Conservation (phyloP, 2,888 invertebrate genomes). For the Clistopyga incitator region DNA sequence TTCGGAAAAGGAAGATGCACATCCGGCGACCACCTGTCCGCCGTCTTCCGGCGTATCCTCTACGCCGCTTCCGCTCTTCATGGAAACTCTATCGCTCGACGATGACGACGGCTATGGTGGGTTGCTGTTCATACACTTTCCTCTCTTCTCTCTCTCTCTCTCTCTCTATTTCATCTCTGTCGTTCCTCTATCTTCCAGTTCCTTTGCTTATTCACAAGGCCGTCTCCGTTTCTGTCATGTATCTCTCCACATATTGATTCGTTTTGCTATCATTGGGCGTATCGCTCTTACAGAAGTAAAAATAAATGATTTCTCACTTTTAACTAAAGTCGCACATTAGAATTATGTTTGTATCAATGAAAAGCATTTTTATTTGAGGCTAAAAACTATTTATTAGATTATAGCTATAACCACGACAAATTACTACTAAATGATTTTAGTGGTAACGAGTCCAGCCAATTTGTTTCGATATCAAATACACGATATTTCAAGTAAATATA, state of each 20-base stretch:
- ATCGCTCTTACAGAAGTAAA: neutral
- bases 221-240: neutral
- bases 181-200: conserved; percentile 52
- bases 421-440: too few species aligned
- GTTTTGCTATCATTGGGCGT: neutral
- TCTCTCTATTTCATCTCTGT: conserved; percentile 61
- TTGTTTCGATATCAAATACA: too few species aligned
- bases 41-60: conserved; percentile 78
- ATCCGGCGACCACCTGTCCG: conserved; percentile 82
- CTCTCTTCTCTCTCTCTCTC: conserved; percentile 38
- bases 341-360: too few species aligned
- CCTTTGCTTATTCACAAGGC: conserved; percentile 50
- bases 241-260: neutral
- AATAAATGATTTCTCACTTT: too few species aligned
- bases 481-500: too few species aligned
- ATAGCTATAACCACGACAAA: too few species aligned
- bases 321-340: too few species aligned
- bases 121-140: conserved; percentile 3
- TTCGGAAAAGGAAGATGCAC: conserved; percentile 82
- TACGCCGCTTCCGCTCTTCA: conserved; percentile 76
- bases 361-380: too few species aligned
- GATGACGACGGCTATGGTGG: conserved; percentile 64
- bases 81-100: conserved; percentile 76
- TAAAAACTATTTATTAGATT: too few species aligned
- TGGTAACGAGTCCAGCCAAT: too few species aligned